phyloP scores from a whole-genome alignment of 2,888 invertebrate genomes.

The Ditylenchus weischeri region DNA sequence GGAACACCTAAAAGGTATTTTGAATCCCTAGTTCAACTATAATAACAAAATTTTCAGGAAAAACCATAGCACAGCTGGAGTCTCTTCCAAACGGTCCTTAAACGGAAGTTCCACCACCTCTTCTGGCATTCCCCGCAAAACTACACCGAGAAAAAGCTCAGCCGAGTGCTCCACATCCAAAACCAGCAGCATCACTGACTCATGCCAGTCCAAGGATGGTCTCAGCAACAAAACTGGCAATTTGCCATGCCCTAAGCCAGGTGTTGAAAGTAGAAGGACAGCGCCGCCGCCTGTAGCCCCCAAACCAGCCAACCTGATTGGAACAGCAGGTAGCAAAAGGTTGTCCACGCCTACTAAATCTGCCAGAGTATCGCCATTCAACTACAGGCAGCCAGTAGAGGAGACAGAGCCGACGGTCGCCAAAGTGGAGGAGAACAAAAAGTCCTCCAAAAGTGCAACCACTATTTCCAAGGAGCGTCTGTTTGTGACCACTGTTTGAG shows the following conservation, averaged over 20 bases:
- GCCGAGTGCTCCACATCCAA: too few species aligned
- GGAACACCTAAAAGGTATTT: background rate
- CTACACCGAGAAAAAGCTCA: too few species aligned
- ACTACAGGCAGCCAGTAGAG: constrained; percentile 30
- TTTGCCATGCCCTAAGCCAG: too few species aligned
- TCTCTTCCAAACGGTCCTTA: background rate
- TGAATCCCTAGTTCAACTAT: background rate
- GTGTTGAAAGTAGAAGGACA: background rate
- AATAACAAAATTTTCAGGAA: background rate
- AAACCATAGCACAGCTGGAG: background rate
- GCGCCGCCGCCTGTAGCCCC: constrained; percentile 7
- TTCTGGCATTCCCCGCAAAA: too few species aligned
- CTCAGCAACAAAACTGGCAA: too few species aligned
- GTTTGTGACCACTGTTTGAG: constrained; percentile 6
- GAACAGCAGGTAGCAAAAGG: background rate
- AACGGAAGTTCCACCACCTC: background rate
- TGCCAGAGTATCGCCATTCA: constrained; percentile 33
- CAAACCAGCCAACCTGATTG: constrained; percentile 10
- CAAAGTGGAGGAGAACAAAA: too few species aligned
- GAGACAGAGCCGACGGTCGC: background rate
- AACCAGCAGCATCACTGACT: too few species aligned
- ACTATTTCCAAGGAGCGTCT: constrained; percentile 2
- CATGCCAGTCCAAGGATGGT: too few species aligned
- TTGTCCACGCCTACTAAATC: constrained; percentile 37
- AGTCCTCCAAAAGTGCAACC: too few species aligned